Percentiles rank a stretch among this genome's conserved stretches.
These are phyloP conservation scores for Drosophila macrospina DNA, from an alignment of 2,888 invertebrate species.

Conservation along the genomic window DNA sequence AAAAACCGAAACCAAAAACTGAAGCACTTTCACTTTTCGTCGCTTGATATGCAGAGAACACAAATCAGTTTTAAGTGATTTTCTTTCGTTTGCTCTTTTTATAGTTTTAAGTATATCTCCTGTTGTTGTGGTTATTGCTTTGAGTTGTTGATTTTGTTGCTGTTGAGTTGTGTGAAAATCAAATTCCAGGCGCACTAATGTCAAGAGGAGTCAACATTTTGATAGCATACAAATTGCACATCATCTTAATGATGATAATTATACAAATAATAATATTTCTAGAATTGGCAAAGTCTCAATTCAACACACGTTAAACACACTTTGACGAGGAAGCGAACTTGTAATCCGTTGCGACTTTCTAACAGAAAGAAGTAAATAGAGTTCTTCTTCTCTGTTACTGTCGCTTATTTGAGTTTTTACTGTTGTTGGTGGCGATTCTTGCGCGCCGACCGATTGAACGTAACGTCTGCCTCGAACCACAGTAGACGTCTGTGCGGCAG, in stretches of 20 bases:
- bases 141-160: conserved; percentile 10
- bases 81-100: background rate
- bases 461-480: conserved; percentile 84
- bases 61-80: conserved; percentile 61
- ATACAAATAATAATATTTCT: background rate
- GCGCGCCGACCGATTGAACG: conserved; percentile 78
- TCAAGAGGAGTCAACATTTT: conserved; percentile 71
- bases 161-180: conserved; percentile 26
- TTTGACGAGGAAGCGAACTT: background rate
- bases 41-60: conserved; percentile 76
- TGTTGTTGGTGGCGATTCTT: conserved; percentile 58
- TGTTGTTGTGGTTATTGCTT: conserved; percentile 7
- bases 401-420: conserved; percentile 10
- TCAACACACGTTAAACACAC: background rate
- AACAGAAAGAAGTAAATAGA: conserved; percentile 1
- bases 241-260: background rate
- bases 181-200: conserved; percentile 57
- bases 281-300: conserved; percentile 13
- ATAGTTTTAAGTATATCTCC: conserved; percentile 7
- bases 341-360: conserved; percentile 9
- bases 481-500: conserved; percentile 84
- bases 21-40: conserved; percentile 75
- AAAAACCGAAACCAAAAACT: conserved; percentile 16
- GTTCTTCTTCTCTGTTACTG: conserved; percentile 39
- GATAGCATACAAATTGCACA: conserved; percentile 23